Evolutionary conservation across 2,888 invertebrate species (phyloP).

Genomic region (Athalia cordata): DNA sequence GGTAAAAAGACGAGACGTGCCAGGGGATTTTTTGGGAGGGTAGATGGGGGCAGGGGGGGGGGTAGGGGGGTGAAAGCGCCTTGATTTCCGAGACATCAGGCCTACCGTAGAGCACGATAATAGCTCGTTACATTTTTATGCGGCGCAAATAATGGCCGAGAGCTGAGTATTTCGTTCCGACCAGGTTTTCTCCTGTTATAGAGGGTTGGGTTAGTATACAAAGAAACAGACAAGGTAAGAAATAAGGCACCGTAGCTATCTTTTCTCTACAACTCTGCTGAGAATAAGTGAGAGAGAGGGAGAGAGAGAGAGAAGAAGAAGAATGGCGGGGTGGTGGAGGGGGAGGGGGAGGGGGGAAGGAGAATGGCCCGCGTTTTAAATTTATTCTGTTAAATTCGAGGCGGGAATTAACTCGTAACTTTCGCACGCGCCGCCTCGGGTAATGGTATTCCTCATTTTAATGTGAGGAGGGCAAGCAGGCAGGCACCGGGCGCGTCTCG

Average conservation of each 20-base stretch:
- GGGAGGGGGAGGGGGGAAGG: no score
- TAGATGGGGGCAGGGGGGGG: no score
- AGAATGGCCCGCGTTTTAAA: slow-evolving; percentile 3
- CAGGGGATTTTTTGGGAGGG: neutral
- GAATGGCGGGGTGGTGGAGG: no score
- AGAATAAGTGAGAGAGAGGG: neutral
- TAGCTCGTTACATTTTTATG: slow-evolving; percentile 43
- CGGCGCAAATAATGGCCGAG: slow-evolving; percentile 30
- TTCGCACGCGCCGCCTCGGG: slow-evolving; percentile 5
- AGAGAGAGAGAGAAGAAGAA: neutral
- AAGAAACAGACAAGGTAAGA: no score
- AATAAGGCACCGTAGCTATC: no score
- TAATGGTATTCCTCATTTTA: slow-evolving; percentile 39
- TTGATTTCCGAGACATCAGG: slow-evolving; percentile 11
- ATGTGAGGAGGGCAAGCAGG: neutral
- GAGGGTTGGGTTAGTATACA: no score
- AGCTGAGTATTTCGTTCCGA: neutral
- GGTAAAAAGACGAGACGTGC: neutral
- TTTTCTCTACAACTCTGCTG: no score
- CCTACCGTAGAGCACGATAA: slow-evolving; percentile 13
- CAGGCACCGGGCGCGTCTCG: neutral
- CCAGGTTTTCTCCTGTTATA: no score
- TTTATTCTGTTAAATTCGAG: slow-evolving; percentile 37
- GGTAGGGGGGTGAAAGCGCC: neutral
- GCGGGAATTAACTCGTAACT: slow-evolving; percentile 39